Conservation (phyloP, 2,888 invertebrate species). For the Drosophila peninsularis region DNA sequence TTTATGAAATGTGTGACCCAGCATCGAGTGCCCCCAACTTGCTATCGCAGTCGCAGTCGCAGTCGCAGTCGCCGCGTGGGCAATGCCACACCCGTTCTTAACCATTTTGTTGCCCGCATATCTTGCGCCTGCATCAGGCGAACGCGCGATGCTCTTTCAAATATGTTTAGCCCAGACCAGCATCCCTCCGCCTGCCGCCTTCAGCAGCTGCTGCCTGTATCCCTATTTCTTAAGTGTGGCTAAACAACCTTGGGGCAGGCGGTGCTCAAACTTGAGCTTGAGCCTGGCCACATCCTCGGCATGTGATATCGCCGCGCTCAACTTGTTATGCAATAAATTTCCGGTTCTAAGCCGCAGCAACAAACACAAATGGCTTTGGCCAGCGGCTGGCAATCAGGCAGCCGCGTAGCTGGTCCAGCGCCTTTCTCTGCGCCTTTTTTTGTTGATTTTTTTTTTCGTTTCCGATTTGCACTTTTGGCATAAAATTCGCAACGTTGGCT, state of each 20-base stretch:
- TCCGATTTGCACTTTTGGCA: slow-evolving; percentile 28
- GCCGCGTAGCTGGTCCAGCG: slow-evolving; percentile 13
- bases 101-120: slow-evolving; percentile 55
- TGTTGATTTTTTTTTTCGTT: slow-evolving; percentile 17
- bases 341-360: slow-evolving; percentile 66
- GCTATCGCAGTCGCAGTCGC: slow-evolving; percentile 13
- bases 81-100: slow-evolving; percentile 69
- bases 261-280: slow-evolving; percentile 4
- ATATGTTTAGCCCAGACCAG: slow-evolving; percentile 31
- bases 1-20: slow-evolving; percentile 69
- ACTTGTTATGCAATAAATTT: slow-evolving; percentile 82
- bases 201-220: slow-evolving; percentile 7
- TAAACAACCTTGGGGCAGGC: slow-evolving; percentile 55
- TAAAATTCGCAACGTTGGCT: slow-evolving; percentile 21
- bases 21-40: slow-evolving; percentile 6
- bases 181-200: not conserved
- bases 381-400: slow-evolving; percentile 21
- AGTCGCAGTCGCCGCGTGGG: slow-evolving; percentile 46
- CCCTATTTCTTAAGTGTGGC: slow-evolving; percentile 30
- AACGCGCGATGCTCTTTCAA: slow-evolving; percentile 43
- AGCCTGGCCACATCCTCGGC: slow-evolving; percentile 30
- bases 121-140: slow-evolving; percentile 47
- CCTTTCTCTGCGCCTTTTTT: slow-evolving; percentile 14
- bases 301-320: slow-evolving; percentile 58
- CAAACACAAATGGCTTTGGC: slow-evolving; percentile 45